Conservation (phyloP, 2,113 vertebrate species). For the Larimichthys crocea region DNA sequence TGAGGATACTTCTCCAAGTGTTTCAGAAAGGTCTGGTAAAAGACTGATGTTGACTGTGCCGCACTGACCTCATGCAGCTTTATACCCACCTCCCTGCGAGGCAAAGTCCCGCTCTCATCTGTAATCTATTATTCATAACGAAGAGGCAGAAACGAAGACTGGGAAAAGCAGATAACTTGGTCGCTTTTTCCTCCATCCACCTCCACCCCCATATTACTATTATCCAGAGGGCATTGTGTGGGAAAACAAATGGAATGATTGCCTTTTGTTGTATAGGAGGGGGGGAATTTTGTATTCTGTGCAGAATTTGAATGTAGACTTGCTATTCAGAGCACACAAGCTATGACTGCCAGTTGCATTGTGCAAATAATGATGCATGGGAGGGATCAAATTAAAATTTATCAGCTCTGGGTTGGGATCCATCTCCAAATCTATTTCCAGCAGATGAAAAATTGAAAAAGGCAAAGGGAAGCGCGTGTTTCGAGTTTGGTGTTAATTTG, state of each 20-base stretch:
- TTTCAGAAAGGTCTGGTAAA: conserved; percentile 37
- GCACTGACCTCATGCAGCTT: conserved; percentile 71
- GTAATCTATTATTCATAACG: conserved; percentile 84
- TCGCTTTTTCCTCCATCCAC: conserved; percentile 46
- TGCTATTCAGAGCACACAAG: conserved; percentile 71
- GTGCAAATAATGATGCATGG: conserved; percentile 74
- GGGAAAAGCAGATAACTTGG: conserved; percentile 74
- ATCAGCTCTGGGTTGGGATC: conserved; percentile 71
- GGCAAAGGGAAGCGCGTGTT: conserved; percentile 32
- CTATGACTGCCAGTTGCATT: conserved; percentile 57
- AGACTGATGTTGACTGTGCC: conserved; percentile 44
- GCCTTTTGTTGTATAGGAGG: conserved; percentile 72
- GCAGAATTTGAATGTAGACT: conserved; percentile 69
- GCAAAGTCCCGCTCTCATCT: conserved; percentile 74
- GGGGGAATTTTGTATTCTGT: conserved; percentile 60
- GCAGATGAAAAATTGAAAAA: conserved; percentile 75
- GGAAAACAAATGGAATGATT: conserved; percentile 78
- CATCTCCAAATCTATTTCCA: conserved; percentile 75
- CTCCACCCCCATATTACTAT: conserved; percentile 52
- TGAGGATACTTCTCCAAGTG: conserved; percentile 48
- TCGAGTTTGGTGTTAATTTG: conserved; percentile 51
- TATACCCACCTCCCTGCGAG: conserved; percentile 67
- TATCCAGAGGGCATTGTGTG: conserved; percentile 77
- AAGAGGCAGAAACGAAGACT: conserved; percentile 73
- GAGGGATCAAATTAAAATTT: conserved; percentile 77